Base-by-base conservation (phyloP, 2,113 vertebrate species). In the Micromys minutus region DNA sequence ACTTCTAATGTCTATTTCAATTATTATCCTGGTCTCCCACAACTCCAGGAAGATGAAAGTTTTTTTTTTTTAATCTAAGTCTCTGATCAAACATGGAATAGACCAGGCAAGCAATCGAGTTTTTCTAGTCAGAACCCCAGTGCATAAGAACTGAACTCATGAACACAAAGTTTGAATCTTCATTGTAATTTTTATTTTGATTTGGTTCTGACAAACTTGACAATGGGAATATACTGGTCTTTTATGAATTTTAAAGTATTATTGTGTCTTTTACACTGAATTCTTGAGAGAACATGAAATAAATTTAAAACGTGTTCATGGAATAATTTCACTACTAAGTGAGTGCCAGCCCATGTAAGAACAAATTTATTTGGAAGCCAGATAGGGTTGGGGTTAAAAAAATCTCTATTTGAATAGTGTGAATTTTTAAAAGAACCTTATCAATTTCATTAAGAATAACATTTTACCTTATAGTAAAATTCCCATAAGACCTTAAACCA, bases 401-500 rank as follows among this genome's bases (percentile, higher is more conserved):
- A 94, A 59, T 22, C 67, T 69, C 97, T 92, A 65, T 47, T 95
- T 95, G 57, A 96, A 21, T 50, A 95, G 61, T 52, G 69, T 50
- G 84, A 97, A 95, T 94, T 26, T 42, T 26, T 42, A 97, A 86
- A 0, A 90, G 81, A 96, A 95, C 92, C 81, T 67, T 94, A 87
- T 95, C 39, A 52, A 84, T 75, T 67, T 63, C 97, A 90, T 93
- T 89, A 84, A 45, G 72, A 90, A 96, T 39, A 69, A 55, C 39
- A 45, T 86, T 87, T 39, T 75, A 21, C 4, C 87, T 97, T 97
- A 97, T 11, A 90, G 59, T 97, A 39, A 74, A 91, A 96, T 61
- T 69, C 0, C 75, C 84, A 97, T 96, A 81, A 85, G 95, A 95
- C 96, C 91, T 96, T 71, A 87, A 87, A 97, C 16, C 29, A 76